These are phyloP conservation scores for Cenopis cana DNA, from an alignment of 2,888 invertebrate genomes.

Conservation along the genomic window DNA sequence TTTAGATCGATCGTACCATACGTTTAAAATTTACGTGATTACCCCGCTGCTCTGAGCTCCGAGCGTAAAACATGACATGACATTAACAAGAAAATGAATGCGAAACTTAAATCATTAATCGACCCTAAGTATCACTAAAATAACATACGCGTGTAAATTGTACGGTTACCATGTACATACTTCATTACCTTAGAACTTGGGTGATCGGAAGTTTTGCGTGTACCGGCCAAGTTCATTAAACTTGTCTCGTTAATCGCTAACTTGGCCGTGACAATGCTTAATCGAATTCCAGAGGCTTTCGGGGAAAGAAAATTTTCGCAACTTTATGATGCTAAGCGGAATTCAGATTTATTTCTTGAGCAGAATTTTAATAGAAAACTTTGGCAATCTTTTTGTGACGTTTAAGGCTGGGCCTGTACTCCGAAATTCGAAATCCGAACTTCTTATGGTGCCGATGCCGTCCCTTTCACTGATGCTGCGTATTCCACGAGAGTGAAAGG, in stretches of 20 bases:
- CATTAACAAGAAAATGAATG: background rate
- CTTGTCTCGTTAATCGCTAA: conserved; percentile 44
- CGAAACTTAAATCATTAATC: background rate
- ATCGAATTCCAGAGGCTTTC: conserved; percentile 40
- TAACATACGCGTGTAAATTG: background rate
- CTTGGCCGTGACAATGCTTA: conserved; percentile 43
- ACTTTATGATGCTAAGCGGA: conserved; percentile 36
- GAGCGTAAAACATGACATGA: too few relatives aligned
- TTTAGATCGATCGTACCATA: too few relatives aligned
- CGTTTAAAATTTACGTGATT: too few relatives aligned
- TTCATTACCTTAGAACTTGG: conserved; percentile 30
- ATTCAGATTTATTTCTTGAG: conserved; percentile 25
- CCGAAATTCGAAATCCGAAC: too few relatives aligned
- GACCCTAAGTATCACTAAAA: background rate
- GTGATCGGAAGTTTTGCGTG: conserved; percentile 25
- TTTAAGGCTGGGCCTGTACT: too few relatives aligned
- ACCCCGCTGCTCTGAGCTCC: too few relatives aligned
- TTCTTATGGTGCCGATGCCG: too few relatives aligned
- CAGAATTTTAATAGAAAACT: conserved; percentile 19
- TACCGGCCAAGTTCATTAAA: conserved; percentile 42
- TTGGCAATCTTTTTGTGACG: conserved; percentile 4
- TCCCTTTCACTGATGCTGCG: too few relatives aligned
- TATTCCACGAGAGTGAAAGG: too few relatives aligned
- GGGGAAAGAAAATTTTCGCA: conserved; percentile 16
- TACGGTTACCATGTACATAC: conserved; percentile 6